A percentile compares a stretch with the other conserved stretches of the same genome.
Conservation (phyloP, 2,888 invertebrate species). For the Drosophila multiciliata region DNA sequence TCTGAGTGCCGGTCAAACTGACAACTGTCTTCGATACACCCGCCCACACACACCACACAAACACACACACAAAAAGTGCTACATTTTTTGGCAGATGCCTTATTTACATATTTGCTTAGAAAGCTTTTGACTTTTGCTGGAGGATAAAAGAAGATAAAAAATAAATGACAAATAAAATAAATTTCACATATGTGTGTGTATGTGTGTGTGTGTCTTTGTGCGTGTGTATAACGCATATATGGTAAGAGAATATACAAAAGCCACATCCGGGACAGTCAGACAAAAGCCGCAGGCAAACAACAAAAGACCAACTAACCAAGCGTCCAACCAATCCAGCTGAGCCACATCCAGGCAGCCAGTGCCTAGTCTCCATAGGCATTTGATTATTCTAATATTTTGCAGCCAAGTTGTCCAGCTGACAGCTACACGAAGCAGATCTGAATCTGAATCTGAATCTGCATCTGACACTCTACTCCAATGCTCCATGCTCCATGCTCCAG, state of each 20-base stretch:
- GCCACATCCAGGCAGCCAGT: conserved; percentile 3
- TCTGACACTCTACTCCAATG: conserved; percentile 5
- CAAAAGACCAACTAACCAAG: conserved; percentile 27
- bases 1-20: conserved; percentile 44
- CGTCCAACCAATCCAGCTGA: neutral
- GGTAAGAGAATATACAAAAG: conserved; percentile 58
- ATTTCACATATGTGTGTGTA: conserved; percentile 45
- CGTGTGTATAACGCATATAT: conserved; percentile 36
- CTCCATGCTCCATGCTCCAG: neutral
- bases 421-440: conserved; percentile 14
- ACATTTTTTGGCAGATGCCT: conserved; percentile 52
- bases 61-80: conserved; percentile 36
- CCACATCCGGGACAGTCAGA: conserved; percentile 10
- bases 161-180: conserved; percentile 78
- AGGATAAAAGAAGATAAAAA: conserved; percentile 46
- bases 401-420: conserved; percentile 28
- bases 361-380: conserved; percentile 41
- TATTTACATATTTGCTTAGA: conserved; percentile 72
- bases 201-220: conserved; percentile 1
- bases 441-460: neutral
- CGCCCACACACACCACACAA: neutral
- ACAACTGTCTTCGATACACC: conserved; percentile 53
- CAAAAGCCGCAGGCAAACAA: conserved; percentile 57
- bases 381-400: conserved; percentile 62
- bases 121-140: conserved; percentile 72